Evolutionary conservation across 2,888 invertebrate genomes (phyloP).

Genomic region (Ditylenchus weischeri): DNA sequence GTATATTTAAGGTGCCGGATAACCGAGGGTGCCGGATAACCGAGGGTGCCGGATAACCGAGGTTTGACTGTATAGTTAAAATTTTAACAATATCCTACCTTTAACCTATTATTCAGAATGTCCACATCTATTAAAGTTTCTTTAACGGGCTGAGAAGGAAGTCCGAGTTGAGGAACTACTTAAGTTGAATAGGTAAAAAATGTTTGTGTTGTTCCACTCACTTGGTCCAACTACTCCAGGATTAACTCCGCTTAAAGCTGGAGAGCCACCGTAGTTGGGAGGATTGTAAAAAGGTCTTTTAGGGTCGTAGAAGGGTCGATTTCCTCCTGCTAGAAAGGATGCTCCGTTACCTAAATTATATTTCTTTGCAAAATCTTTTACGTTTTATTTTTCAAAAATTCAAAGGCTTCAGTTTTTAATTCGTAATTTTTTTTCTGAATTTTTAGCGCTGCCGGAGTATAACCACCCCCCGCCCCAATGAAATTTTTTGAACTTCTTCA

Average conservation of each 20-base stretch:
- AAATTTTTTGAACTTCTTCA: too few relatives aligned
- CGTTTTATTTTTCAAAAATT: too few relatives aligned
- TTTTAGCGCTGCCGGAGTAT: too few relatives aligned
- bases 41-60: background rate
- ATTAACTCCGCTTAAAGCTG: background rate
- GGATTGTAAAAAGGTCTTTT: background rate
- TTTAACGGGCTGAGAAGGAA: background rate
- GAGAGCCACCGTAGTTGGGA: conserved; percentile 6
- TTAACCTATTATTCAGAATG: background rate
- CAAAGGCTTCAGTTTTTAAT: too few relatives aligned
- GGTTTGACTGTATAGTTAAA: too few relatives aligned
- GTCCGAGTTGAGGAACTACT: background rate
- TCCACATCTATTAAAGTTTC: conserved; percentile 7
- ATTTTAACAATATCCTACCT: too few relatives aligned
- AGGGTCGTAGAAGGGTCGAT: background rate
- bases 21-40: too few relatives aligned
- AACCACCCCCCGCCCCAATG: too few relatives aligned
- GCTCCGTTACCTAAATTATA: background rate
- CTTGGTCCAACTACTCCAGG: conserved; percentile 6
- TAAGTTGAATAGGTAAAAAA: background rate
- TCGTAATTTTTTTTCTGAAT: too few relatives aligned
- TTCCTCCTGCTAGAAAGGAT: background rate
- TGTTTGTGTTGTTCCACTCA: background rate
- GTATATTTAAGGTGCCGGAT: too few relatives aligned
- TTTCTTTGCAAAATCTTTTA: background rate